phyloP scores from a whole-genome alignment of 2,888 invertebrate genomes.

The Scaptodrosophila latifasciaeformis region DNA sequence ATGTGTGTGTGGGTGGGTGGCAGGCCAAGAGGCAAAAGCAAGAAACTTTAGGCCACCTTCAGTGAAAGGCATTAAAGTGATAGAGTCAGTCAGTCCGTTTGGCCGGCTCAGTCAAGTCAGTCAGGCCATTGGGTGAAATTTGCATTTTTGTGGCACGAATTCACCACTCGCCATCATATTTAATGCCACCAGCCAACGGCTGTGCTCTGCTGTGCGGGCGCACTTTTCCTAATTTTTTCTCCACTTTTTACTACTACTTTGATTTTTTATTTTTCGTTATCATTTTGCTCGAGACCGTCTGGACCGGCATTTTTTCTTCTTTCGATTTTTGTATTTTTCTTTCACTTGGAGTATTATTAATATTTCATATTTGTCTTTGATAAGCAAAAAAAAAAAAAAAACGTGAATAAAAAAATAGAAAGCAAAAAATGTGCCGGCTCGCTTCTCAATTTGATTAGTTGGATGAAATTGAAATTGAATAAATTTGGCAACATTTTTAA shows the following conservation, averaged over 20 bases:
- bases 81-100: constrained; percentile 35
- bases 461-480: constrained; percentile 40
- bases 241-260: constrained; percentile 6
- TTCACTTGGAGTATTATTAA: constrained; percentile 46
- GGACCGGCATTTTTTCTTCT: constrained; percentile 10
- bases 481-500: not conserved
- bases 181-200: constrained; percentile 36
- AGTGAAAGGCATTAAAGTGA: constrained; percentile 67
- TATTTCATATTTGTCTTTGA: constrained; percentile 66
- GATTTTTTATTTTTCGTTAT: constrained; percentile 32
- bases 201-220: no score
- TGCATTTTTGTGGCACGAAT: constrained; percentile 54
- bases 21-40: not conserved
- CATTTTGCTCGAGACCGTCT: constrained; percentile 18
- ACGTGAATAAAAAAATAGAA: no score
- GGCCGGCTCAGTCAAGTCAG: constrained; percentile 2
- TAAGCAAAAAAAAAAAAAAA: constrained; percentile 39
- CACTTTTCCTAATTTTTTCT: not conserved
- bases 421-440: not conserved
- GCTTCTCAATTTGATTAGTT: constrained; percentile 39
- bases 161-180: constrained; percentile 38
- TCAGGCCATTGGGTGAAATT: constrained; percentile 39
- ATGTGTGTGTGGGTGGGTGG: no score
- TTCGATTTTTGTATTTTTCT: constrained; percentile 5
- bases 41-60: no score